Evolutionary conservation across 2,888 invertebrate species (phyloP).

Genomic region (Rhamphomyia laevipes): DNA sequence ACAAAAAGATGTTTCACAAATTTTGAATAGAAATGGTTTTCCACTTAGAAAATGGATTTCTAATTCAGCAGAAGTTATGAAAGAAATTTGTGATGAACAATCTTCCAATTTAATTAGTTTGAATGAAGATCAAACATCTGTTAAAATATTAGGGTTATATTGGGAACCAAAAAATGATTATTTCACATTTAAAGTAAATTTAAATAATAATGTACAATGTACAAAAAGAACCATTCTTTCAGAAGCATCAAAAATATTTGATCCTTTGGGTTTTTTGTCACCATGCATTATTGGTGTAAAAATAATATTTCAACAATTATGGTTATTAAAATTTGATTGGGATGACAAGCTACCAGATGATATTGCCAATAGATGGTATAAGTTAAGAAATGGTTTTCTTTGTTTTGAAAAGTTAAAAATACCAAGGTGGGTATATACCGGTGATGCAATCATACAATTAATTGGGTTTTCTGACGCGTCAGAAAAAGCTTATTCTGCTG

Average conservation of each 20-base stretch:
- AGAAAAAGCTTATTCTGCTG: not conserved
- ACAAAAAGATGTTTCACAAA: conserved; percentile 5
- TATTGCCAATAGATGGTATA: no score
- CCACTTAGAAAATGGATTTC: conserved; percentile 11
- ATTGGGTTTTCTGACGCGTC: not conserved
- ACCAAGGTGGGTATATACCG: not conserved
- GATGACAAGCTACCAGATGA: no score
- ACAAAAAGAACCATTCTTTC: not conserved
- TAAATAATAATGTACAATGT: not conserved
- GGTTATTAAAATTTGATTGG: no score
- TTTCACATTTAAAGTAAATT: not conserved
- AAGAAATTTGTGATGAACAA: no score
- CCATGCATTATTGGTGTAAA: no score
- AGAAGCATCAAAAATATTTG: not conserved
- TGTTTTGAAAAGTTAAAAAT: not conserved
- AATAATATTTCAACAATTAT: no score
- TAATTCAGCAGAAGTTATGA: no score
- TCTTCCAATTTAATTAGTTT: no score
- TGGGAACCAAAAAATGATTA: no score
- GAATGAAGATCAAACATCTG: no score
- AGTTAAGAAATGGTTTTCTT: not conserved
- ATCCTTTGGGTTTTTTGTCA: no score
- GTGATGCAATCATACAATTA: not conserved
- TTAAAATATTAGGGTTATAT: not conserved
- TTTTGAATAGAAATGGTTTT: conserved; percentile 8